Evolutionary conservation across 1,140 invertebrate species (phyloP).

Genomic region (Sitophilus oryzae): DNA sequence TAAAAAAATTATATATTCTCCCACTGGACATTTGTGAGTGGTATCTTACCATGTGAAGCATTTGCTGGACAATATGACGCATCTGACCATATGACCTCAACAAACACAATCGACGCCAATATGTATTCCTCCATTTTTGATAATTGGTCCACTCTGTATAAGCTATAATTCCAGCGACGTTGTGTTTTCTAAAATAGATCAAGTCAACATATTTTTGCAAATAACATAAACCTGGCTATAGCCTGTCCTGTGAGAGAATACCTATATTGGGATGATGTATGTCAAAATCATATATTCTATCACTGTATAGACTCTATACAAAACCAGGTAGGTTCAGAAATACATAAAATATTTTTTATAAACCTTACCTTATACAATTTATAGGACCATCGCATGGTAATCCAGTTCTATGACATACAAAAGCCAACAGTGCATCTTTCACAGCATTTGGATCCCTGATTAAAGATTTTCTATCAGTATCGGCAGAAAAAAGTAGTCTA

Average conservation of each 20-base stretch:
- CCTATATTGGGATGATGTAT: neutral
- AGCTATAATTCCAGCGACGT: slow-evolving; percentile 66
- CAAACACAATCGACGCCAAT: slow-evolving; percentile 61
- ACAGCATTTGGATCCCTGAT: slow-evolving; percentile 56
- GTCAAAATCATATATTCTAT: neutral
- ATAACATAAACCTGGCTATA: neutral
- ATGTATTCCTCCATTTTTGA: slow-evolving; percentile 58
- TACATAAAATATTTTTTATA: slow-evolving; percentile 35
- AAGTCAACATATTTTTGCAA: neutral
- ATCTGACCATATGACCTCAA: slow-evolving; percentile 71
- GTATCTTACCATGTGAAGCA: slow-evolving; percentile 61
- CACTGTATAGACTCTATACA: neutral
- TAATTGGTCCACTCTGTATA: slow-evolving; percentile 70
- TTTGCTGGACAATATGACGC: slow-evolving; percentile 68
- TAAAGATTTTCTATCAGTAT: slow-evolving; percentile 30
- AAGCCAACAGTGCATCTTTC: slow-evolving; percentile 73
- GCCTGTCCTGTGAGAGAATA: neutral
- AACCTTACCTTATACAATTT: slow-evolving; percentile 45
- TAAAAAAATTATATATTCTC: neutral
- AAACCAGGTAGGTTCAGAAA: neutral
- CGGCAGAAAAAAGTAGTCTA: slow-evolving; percentile 34
- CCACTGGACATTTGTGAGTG: no score
- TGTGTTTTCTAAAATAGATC: slow-evolving; percentile 55
- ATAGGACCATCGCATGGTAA: slow-evolving; percentile 59
- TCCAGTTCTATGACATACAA: slow-evolving; percentile 73